A percentile compares a stretch with the other conserved stretches of the same genome.
Evolutionary conservation across 2,797 vertebrate genomes (phyloP).

Genomic region (Betta splendens): DNA sequence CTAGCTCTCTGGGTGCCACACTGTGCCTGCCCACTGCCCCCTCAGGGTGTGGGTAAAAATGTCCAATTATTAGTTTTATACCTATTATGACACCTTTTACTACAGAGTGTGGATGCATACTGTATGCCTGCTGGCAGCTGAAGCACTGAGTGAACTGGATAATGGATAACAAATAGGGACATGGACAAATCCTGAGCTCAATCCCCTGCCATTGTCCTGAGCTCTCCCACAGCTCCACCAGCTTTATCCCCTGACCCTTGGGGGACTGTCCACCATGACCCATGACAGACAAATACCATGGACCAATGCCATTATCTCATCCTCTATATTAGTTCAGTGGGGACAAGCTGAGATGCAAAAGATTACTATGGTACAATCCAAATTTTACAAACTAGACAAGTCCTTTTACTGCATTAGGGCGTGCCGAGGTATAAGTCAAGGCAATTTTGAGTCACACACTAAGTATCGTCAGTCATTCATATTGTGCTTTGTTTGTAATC

Average conservation of each 20-base stretch:
- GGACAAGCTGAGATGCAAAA: slow-evolving; percentile 1
- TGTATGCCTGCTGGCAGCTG: slow-evolving; percentile 21
- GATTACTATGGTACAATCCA: neutral
- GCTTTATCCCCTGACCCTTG: slow-evolving; percentile 42
- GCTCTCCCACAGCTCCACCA: slow-evolving; percentile 52
- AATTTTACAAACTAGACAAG: no score
- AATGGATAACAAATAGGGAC: slow-evolving; percentile 62
- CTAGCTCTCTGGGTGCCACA: no score
- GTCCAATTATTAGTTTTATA: no score
- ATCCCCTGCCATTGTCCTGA: slow-evolving; percentile 54
- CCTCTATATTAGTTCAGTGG: slow-evolving; percentile 22
- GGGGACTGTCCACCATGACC: slow-evolving; percentile 29
- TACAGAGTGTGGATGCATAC: slow-evolving; percentile 13
- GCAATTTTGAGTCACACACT: no score
- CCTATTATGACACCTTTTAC: slow-evolving; percentile 12
- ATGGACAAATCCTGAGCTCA: slow-evolving; percentile 62
- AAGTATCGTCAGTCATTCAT: no score
- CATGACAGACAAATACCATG: slow-evolving; percentile 50
- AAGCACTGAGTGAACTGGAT: slow-evolving; percentile 59
- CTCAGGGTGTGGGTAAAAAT: no score
- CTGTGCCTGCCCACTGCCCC: no score
- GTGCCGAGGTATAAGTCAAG: no score
- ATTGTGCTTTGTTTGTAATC: no score
- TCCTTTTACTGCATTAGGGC: no score
- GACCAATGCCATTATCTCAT: slow-evolving; percentile 35